These are phyloP conservation scores for Halichoeres trimaculatus DNA, from an alignment of 2,113 vertebrate species.

Conservation along the genomic window DNA sequence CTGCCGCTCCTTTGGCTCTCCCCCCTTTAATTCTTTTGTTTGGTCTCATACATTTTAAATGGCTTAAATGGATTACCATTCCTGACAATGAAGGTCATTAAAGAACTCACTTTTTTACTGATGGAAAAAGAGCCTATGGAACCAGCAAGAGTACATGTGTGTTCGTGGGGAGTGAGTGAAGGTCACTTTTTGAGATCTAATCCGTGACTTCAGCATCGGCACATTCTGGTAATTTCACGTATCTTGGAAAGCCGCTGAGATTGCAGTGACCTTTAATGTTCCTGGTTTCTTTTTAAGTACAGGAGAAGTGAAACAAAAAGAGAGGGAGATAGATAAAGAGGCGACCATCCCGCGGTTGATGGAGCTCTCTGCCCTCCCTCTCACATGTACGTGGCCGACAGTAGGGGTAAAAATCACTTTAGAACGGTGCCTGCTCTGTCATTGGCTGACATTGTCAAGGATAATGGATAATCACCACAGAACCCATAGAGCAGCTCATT, in stretches of 20 bases:
- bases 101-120: slow-evolving; percentile 57
- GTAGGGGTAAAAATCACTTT: slow-evolving; percentile 83
- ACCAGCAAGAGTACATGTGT: slow-evolving; percentile 16
- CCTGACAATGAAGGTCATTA: slow-evolving; percentile 77
- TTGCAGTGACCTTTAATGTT: slow-evolving; percentile 73
- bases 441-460: slow-evolving; percentile 87
- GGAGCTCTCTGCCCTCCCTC: slow-evolving; percentile 61
- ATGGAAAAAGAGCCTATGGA: slow-evolving; percentile 2
- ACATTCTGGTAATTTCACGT: slow-evolving; percentile 43
- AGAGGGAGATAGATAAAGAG: slow-evolving; percentile 49
- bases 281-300: slow-evolving; percentile 45
- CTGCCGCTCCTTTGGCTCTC: slow-evolving; percentile 71
- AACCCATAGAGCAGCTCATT: slow-evolving; percentile 74
- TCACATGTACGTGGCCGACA: slow-evolving; percentile 61
- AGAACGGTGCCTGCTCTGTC: slow-evolving; percentile 80
- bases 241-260: slow-evolving; percentile 59
- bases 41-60: slow-evolving; percentile 84
- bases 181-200: slow-evolving; percentile 71
- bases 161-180: slow-evolving; percentile 24
- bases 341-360: slow-evolving; percentile 61
- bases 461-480: slow-evolving; percentile 86
- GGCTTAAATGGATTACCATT: slow-evolving; percentile 79
- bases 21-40: slow-evolving; percentile 81
- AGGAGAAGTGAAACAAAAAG: slow-evolving; percentile 24
- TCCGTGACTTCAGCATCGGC: slow-evolving; percentile 69